These are phyloP conservation scores for Spodoptera littoralis DNA, from an alignment of 2,888 invertebrate species.

Conservation along the genomic window DNA sequence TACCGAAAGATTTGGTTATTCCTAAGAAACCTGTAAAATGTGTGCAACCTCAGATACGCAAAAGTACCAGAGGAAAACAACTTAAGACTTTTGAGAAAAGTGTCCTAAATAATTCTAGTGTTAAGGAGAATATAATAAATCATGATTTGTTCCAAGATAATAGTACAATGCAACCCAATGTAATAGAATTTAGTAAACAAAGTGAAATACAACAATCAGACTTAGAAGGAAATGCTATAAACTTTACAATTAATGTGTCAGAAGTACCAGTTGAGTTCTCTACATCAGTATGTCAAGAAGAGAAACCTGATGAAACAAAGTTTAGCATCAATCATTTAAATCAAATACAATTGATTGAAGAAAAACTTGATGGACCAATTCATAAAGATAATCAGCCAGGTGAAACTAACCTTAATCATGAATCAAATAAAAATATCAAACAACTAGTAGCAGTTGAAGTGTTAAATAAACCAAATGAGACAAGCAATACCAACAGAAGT, in stretches of 20 bases:
- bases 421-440: not conserved
- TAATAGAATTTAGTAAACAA: conserved; percentile 14
- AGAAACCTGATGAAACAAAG: too few relatives aligned
- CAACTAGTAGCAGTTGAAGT: not conserved
- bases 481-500: conserved; percentile 26
- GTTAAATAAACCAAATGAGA: conserved; percentile 10
- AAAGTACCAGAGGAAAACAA: conserved; percentile 5
- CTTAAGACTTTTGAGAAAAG: conserved; percentile 3
- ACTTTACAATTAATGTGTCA: conserved; percentile 23
- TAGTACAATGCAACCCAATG: conserved; percentile 6
- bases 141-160: conserved; percentile 4
- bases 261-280: conserved; percentile 38
- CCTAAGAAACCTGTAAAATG: conserved; percentile 17
- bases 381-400: not conserved
- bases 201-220: conserved; percentile 5
- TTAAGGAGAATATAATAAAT: conserved; percentile 4
- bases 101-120: conserved; percentile 23
- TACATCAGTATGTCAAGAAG: too few relatives aligned
- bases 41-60: conserved; percentile 10
- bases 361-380: too few relatives aligned
- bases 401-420: not conserved
- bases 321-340: too few relatives aligned
- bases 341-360: too few relatives aligned
- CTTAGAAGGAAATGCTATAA: conserved; percentile 10
- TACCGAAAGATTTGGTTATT: conserved; percentile 2